Conservation (phyloP, 2,888 invertebrate genomes). For the Cephus runcator region DNA sequence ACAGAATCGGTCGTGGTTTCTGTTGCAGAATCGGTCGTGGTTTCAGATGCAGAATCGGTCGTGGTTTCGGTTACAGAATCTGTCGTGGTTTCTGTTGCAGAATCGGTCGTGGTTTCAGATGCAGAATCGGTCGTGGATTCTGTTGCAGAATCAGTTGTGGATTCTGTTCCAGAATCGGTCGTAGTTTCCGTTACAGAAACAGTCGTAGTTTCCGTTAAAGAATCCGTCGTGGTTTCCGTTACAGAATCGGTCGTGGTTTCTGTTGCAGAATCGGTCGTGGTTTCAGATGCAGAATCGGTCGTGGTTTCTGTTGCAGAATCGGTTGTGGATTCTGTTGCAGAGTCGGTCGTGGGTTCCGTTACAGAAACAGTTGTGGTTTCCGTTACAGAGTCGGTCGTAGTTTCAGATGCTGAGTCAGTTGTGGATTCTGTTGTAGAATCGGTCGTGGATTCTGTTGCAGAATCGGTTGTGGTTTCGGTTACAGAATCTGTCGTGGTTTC, state of each 20-base stretch:
- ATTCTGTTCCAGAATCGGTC: neutral
- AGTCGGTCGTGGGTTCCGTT: neutral
- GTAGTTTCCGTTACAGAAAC: neutral
- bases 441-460: slow-evolving; percentile 8
- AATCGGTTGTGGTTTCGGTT: slow-evolving; percentile 5
- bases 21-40: neutral
- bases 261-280: neutral
- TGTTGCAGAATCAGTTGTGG: slow-evolving; percentile 12
- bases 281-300: neutral
- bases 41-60: slow-evolving; percentile 4
- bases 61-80: slow-evolving; percentile 5
- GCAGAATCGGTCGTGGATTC: slow-evolving; percentile 17
- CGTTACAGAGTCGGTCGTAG: slow-evolving; percentile 10
- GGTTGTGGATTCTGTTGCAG: neutral
- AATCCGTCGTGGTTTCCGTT: neutral
- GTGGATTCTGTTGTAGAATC: slow-evolving; percentile 4
- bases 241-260: neutral
- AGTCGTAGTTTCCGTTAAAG: neutral
- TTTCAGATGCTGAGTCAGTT: neutral
- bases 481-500: slow-evolving; percentile 5
- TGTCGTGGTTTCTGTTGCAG: slow-evolving; percentile 7
- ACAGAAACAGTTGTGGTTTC: neutral
- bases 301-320: neutral
- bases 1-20: slow-evolving; percentile 6
- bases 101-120: slow-evolving; percentile 5